A percentile compares a stretch with the other conserved stretches of the same genome.
Conservation (phyloP, 1,140 invertebrate genomes). For the Magallana angulata region DNA sequence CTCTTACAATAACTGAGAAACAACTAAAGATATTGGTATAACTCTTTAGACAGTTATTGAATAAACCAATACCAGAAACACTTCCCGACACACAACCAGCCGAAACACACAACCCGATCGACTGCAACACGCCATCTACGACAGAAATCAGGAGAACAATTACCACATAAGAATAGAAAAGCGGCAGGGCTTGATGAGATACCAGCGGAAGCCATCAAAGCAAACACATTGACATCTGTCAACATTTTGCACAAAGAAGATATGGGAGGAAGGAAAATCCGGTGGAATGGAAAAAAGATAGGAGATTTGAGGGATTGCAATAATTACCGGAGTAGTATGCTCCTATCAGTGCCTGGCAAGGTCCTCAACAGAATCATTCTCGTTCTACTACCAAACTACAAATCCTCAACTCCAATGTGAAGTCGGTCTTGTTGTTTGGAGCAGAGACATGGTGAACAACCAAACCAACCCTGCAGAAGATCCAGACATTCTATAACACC, state of each 20-base stretch:
- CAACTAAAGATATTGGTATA: conserved; percentile 56
- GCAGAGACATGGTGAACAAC: conserved; percentile 28
- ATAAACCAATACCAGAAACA: conserved; percentile 51
- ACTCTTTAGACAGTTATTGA: conserved; percentile 57
- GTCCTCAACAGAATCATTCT: too few species aligned
- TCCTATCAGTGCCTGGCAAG: too few species aligned
- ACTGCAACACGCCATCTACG: neutral
- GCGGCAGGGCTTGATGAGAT: neutral
- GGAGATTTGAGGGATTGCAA: too few species aligned
- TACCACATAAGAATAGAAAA: conserved; percentile 43
- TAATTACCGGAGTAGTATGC: too few species aligned
- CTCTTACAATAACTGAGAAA: conserved; percentile 41
- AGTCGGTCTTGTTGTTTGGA: neutral
- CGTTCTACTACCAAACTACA: too few species aligned
- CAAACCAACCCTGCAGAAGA: neutral
- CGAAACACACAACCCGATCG: conserved; percentile 4
- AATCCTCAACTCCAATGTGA: neutral
- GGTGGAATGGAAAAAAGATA: conserved; percentile 51
- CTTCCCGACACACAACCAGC: conserved; percentile 39
- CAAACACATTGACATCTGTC: too few species aligned
- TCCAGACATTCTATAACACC: neutral
- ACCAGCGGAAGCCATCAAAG: too few species aligned
- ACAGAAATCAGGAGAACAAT: conserved; percentile 40
- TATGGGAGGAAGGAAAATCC: conserved; percentile 56
- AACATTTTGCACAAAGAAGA: conserved; percentile 22